Evolutionary conservation across 53 echinoderm and acorn worm species (phyloP).

Genomic region (Hippasteria phrygiana): DNA sequence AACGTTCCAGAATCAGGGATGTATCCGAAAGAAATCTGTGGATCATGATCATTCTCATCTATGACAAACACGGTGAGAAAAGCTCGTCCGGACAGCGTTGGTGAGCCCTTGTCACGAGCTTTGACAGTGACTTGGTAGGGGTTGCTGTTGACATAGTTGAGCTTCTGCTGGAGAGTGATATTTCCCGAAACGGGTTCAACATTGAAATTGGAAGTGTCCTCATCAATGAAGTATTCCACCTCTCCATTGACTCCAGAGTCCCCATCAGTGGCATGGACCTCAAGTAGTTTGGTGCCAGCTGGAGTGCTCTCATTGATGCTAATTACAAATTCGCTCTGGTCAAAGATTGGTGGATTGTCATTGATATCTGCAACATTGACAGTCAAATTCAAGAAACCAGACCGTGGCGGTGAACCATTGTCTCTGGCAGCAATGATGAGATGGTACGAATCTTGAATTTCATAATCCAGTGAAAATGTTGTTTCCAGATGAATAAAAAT

Average conservation of each 20-base stretch:
- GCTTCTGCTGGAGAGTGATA: constrained; percentile 63
- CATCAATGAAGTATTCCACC: constrained; percentile 76
- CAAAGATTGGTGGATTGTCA: constrained; percentile 88
- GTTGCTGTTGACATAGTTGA: constrained; percentile 64
- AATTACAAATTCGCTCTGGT: constrained; percentile 71
- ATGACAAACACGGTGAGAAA: constrained; percentile 76
- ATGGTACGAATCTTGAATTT: constrained; percentile 78
- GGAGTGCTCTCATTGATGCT: constrained; percentile 83
- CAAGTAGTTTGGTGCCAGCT: constrained; percentile 73
- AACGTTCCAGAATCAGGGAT: constrained; percentile 31
- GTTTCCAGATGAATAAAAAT: constrained; percentile 68
- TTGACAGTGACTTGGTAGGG: constrained; percentile 75
- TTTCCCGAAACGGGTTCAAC: constrained; percentile 81
- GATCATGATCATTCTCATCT: constrained; percentile 93
- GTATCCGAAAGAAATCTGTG: constrained; percentile 60
- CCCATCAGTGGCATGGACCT: constrained; percentile 82
- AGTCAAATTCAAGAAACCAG: constrained; percentile 75
- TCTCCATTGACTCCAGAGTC: constrained; percentile 85
- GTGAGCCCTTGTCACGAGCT: constrained; percentile 80
- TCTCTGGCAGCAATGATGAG: constrained; percentile 84
- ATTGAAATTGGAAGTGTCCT: constrained; percentile 71
- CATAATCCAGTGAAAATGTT: constrained; percentile 72
- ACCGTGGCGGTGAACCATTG: constrained; percentile 73
- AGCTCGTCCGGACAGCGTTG: constrained; percentile 71
- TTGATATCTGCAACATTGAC: constrained; percentile 81